Base-by-base conservation (phyloP, 2,888 invertebrate species). In the Amphipyra tragopoginis region DNA sequence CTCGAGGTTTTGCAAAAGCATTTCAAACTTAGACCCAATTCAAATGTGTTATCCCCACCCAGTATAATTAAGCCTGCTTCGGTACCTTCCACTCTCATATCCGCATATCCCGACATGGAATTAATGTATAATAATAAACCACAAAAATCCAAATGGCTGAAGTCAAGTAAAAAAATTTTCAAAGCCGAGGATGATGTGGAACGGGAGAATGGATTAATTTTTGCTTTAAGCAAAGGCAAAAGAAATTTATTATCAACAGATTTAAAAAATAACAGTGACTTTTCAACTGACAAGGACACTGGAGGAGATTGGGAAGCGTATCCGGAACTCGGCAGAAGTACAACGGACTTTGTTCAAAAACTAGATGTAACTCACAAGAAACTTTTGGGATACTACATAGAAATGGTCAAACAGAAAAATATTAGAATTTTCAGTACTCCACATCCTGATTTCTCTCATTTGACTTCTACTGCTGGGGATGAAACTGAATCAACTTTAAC, bases 1-100 rank as follows among this genome's bases (percentile, higher is more conserved):
- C 43, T 75, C 5, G 79, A 77, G 34, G 36, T 62, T 0, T 9
- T 85, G 3, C 59, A 72, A 3, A 82, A 86, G 48, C 85, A 88
- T 44, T 13, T 90, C 0, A 82, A 83, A 66, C 33, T 80, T 6
- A 39, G 69, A 42, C 63, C 26, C 33, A 26, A 48, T 0, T 53
- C 53, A n/a, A 48, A 10, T 5, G 14, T 0, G 4, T 33, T 11
- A 40, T 40, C 13, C 4, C 14, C 0, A 15, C 14, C 0, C 9
- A 47, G 7, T 13, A 0, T 5, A 2, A 0, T 13, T 5, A 15
- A 26, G 40, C n/a, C 34, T 5, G 40, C 9, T 9, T 15, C 0
- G 1, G 5, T 53, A 26, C 47, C 58, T 8, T 21, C 72, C 1
- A 29, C 29, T 21, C 0, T 55, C 0, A 2, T 44, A 2, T 42